Base-by-base conservation (phyloP, 37 sponge, comb jelly and placozoan genomes). In the Halisarca cf. caerulea region DNA sequence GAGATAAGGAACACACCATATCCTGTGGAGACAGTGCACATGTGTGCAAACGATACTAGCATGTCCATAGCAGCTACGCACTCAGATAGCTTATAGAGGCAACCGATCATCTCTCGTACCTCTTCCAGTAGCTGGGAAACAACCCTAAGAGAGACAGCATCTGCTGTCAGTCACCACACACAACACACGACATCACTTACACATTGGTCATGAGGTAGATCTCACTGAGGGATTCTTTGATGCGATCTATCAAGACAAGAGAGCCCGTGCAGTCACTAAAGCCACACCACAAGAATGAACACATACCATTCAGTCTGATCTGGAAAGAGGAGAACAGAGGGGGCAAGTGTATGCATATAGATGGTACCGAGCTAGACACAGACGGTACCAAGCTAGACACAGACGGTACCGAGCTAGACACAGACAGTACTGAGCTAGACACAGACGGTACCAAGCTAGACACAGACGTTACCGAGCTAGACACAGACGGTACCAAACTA, bases 1-100 rank as follows among this genome's bases (percentile, higher is more conserved):
- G 11, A 34, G 32, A 18, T 68, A 23, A 28, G 64, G 6, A 23
- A 25, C 93, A 82, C 25, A 92, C 96, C 83, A 84, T 94, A 98
- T 83, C 89, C 82, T 4, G 77, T 33, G 0, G 96, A 96, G 0
- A 98, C 58, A 23, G 99, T 96, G 85, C 95, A 92, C 70, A 86
- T 47, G 51, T 94, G 91, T 33, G 99, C 91, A 84, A 98, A 94
- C 0, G 96, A 95, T 47, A 91, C 84, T 24, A 99, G 87, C 94
- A 99, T 95, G 57, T 99, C 99, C 81, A 97, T 82, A 87, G 95
- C 88, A 24, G 97, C 91, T 25, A 91, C 91, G 84, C 97, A 92
- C 88, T 99, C 99, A 8, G 94, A 81, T 59, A 99, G 83, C 74
- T 95, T 97, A 84, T 99, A 93, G 28, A 99, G 90, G 82, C 97